Percentiles rank a stretch among this genome's conserved stretches.
Evolutionary conservation across 2,113 vertebrate species (phyloP).

Genomic region (Tichodroma muraria): DNA sequence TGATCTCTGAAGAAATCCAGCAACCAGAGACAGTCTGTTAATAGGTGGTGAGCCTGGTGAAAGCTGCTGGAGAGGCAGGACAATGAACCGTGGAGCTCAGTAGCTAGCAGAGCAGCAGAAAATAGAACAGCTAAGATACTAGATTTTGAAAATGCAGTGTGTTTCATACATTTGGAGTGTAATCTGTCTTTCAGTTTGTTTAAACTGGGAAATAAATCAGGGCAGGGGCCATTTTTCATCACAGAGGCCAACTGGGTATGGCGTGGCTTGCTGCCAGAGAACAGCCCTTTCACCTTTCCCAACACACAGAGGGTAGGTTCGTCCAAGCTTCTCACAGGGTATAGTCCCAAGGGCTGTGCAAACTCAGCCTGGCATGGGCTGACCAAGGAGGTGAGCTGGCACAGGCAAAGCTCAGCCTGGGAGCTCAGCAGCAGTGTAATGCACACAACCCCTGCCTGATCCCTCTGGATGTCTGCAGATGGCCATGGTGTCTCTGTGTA

Average conservation of each 20-base stretch:
- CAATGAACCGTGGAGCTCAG: neutral
- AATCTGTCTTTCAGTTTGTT: neutral
- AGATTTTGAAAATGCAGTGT: neutral
- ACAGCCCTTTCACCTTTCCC: neutral
- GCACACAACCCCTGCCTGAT: fast-evolving
- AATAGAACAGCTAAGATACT: neutral
- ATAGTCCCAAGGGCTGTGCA: neutral
- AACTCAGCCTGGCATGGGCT: neutral
- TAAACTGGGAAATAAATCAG: neutral
- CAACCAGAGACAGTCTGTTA: neutral
- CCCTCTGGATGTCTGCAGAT: neutral
- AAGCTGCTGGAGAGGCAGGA: neutral
- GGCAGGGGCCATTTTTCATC: neutral
- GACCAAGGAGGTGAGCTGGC: neutral
- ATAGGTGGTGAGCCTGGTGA: neutral
- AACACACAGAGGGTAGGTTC: fast-evolving
- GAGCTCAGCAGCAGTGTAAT: neutral
- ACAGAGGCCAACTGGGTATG: fast-evolving
- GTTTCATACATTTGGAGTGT: neutral
- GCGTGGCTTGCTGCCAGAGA: neutral
- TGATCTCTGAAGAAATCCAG: conserved; percentile 24
- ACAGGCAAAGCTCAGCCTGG: neutral
- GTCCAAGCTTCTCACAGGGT: neutral
- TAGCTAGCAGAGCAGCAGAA: neutral
- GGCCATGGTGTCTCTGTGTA: neutral